A percentile compares a stretch with the other conserved stretches of the same genome.
Conservation (phyloP, 2,113 vertebrate genomes). For the Empidonax alnorum region DNA sequence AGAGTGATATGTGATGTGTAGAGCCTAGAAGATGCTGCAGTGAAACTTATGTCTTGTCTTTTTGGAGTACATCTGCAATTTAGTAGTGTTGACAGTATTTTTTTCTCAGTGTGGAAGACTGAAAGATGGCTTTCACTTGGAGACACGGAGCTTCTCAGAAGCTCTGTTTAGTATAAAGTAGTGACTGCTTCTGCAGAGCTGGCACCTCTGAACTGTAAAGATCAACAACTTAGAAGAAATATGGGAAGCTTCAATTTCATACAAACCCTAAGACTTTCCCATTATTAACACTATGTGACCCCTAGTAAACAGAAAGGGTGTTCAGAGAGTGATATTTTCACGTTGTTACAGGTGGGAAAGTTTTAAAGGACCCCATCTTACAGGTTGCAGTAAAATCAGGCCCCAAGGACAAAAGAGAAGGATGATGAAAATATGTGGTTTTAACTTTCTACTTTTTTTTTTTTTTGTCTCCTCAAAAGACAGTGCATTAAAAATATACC, state of each 20-base stretch:
- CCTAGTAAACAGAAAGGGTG: not conserved
- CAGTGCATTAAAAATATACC: not conserved
- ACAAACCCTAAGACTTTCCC: not conserved
- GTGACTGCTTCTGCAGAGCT: not conserved
- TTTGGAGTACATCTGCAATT: not conserved
- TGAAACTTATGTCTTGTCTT: not conserved
- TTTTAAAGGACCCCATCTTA: not conserved
- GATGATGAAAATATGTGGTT: not conserved
- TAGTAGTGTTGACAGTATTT: not conserved
- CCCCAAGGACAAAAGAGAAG: not conserved
- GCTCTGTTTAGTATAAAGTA: not conserved
- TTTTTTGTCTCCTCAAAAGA: not conserved
- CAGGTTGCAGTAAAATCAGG: not conserved
- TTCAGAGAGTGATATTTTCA: not conserved
- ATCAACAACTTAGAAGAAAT: not conserved
- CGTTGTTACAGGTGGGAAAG: not conserved
- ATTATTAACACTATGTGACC: fast-evolving
- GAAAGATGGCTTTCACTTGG: not conserved
- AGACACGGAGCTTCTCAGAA: not conserved
- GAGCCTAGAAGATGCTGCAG: not conserved
- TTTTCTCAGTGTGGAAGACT: not conserved
- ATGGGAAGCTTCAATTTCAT: not conserved
- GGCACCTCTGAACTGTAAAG: not conserved
- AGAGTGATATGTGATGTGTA: not conserved
- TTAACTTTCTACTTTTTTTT: not conserved